Evolutionary conservation across 2,113 vertebrate species (phyloP).

Genomic region (Cervus canadensis): DNA sequence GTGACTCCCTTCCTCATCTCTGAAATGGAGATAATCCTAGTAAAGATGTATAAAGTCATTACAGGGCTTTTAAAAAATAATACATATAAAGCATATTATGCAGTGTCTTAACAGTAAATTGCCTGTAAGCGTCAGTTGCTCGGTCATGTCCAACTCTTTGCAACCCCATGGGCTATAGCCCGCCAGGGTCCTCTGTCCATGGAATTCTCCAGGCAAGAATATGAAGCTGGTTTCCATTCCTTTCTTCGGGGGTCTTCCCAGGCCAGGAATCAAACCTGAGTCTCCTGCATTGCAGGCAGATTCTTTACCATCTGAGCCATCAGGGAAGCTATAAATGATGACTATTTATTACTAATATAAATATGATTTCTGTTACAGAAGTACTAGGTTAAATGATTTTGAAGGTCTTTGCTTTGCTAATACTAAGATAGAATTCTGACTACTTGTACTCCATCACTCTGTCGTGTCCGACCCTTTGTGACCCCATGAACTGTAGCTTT

Average conservation of each 20-base stretch:
- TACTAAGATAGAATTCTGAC: neutral
- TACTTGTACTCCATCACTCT: neutral
- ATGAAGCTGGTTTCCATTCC: neutral
- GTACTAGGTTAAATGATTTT: neutral
- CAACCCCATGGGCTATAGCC: neutral
- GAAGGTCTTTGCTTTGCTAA: neutral
- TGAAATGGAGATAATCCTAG: neutral
- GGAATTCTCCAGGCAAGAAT: neutral
- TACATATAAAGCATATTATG: neutral
- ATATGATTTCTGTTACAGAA: neutral
- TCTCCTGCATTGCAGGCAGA: neutral
- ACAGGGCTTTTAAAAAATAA: neutral
- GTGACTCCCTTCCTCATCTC: neutral
- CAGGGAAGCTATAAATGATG: neutral
- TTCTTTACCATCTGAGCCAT: neutral
- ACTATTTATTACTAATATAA: neutral
- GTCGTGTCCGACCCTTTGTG: fast-evolving
- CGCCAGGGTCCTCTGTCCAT: neutral
- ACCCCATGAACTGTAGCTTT: neutral
- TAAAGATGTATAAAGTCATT: neutral
- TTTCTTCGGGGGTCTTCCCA: neutral
- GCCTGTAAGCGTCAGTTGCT: neutral
- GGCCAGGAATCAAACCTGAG: neutral
- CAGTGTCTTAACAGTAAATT: neutral
- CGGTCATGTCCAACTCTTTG: fast-evolving